Evolutionary conservation across 2,797 vertebrate species (phyloP).

Genomic region (Acanthurus tractus): DNA sequence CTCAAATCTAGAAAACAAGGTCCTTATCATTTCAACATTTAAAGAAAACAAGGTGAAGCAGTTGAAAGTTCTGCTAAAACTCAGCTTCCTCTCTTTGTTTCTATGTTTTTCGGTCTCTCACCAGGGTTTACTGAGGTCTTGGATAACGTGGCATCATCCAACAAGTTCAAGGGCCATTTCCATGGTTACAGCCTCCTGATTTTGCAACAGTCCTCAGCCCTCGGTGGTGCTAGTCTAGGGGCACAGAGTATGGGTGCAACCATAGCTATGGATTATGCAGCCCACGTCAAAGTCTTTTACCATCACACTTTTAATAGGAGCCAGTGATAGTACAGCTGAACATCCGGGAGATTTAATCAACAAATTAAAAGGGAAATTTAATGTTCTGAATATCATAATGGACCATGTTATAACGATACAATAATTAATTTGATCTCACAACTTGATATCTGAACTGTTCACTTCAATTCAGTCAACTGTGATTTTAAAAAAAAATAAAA

Average conservation of each 20-base stretch:
- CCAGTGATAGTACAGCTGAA: conserved; percentile 31
- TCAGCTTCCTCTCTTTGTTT: neutral
- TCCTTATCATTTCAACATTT: neutral
- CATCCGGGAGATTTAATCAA: neutral
- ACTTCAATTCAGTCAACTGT: too few species aligned
- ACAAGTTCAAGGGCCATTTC: conserved; percentile 74
- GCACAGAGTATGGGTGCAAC: conserved; percentile 78
- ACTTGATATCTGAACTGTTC: too few species aligned
- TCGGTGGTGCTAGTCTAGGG: conserved; percentile 90
- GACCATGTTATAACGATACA: too few species aligned
- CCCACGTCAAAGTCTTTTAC: conserved; percentile 88
- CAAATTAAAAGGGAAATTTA: neutral
- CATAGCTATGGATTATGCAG: conserved; percentile 85
- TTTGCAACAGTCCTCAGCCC: conserved; percentile 87
- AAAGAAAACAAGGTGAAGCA: neutral
- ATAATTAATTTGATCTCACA: too few species aligned
- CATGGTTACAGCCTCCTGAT: conserved; percentile 89
- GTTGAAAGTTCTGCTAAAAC: neutral
- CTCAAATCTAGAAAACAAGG: fast-evolving
- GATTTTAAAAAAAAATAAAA: too few species aligned
- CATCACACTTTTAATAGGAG: conserved; percentile 82
- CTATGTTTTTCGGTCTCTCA: neutral
- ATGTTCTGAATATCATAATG: too few species aligned
- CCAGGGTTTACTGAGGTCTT: conserved; percentile 89
- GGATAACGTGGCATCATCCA: conserved; percentile 62